phyloP scores from a whole-genome alignment of 2,888 invertebrate genomes.

The Esperia sulphurella region DNA sequence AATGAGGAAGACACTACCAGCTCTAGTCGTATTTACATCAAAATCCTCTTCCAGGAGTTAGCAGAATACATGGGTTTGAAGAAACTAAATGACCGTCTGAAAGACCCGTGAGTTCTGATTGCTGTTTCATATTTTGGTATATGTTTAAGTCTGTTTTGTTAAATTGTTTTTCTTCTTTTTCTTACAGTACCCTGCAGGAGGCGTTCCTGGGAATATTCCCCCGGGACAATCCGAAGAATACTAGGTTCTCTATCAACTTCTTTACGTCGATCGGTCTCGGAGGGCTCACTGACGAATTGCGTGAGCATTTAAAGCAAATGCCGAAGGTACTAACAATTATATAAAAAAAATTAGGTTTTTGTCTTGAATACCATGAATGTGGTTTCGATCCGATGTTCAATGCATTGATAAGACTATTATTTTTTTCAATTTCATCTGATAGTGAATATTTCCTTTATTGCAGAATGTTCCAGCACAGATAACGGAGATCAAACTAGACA shows the following conservation, averaged over 20 bases:
- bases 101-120: constrained; percentile 87
- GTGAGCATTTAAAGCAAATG: constrained; percentile 91
- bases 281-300: constrained; percentile 94
- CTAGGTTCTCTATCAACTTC: constrained; percentile 98
- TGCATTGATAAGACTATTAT: no score
- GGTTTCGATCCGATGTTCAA: no score
- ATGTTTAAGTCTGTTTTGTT: constrained; percentile 4
- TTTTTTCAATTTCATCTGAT: no score
- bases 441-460: constrained; percentile 11
- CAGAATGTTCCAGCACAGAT: constrained; percentile 63
- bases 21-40: constrained; percentile 97
- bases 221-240: constrained; percentile 96
- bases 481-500: constrained; percentile 57
- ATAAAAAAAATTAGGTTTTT: neutral
- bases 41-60: constrained; percentile 97
- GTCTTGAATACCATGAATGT: no score
- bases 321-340: constrained; percentile 73
- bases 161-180: constrained; percentile 17
- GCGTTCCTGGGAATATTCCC: constrained; percentile 97
- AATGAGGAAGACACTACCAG: constrained; percentile 99
- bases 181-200: constrained; percentile 87
- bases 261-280: constrained; percentile 98
- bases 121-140: constrained; percentile 13
- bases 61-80: constrained; percentile 97
- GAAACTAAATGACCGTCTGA: constrained; percentile 93